Evolutionary conservation across 2,797 vertebrate genomes (phyloP), one percentile per base, ranked within the genome.

Genomic region (Fratercula arctica): DNA sequence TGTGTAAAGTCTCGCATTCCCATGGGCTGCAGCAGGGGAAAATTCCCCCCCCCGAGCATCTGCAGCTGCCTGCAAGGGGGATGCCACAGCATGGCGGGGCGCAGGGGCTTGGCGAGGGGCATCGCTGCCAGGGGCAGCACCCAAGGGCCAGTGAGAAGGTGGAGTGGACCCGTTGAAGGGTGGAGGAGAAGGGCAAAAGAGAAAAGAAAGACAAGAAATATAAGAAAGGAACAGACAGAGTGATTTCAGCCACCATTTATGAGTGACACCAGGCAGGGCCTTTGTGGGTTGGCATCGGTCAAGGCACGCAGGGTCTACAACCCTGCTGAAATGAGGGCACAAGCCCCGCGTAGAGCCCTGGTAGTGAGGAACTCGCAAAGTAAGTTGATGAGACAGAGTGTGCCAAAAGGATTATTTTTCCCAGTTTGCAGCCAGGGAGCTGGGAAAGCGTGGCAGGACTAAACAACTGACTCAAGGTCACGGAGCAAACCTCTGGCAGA

Each of bases 1-100:
- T 95, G 81, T 92, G 93, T 76, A 93, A 94, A 96, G 94, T 87
- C 90, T 95, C 84, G 60, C 85, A 41, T 96, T 96, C 90, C 93
- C 81, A 48, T 29, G 75, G 85, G 92, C 51, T 70, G 91, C 51
- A 81, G 91, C 45, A 26, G 67, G 90, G 85, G 51, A 77, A 93
- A 82, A 45, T 64, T 88, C 37, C 45, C 53, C 54, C 4, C 77
- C 53, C 54, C 4, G 50, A 75, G 83, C 16, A 4, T n/a, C 87
- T 80, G 87, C 16, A 10, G 75, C 84, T 1, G 0, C 63, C 91
- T 72, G 70, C 51, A 5, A 48, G 67, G 70, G 45, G 53, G 37
- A 46, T 15, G 25, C 8, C 5, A 2, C 4, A 0, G 66, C 2
- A 0, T 16, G 53, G 14, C 0, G 0, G 46, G 53, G 67, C 1